Conservation (phyloP, 2,797 vertebrate genomes). For the Poecilia picta region DNA sequence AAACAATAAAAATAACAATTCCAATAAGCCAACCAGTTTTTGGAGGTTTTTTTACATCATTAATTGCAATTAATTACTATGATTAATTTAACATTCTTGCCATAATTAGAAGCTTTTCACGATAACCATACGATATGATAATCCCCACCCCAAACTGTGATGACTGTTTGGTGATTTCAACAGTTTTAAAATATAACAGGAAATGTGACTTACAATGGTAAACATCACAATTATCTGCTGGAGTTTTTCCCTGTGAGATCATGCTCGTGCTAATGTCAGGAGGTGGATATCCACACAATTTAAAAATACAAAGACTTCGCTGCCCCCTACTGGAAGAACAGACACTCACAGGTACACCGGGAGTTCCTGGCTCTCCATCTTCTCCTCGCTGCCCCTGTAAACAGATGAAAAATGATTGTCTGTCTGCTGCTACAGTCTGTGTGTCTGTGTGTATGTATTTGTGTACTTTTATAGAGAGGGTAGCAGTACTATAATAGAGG, state of each 20-base stretch:
- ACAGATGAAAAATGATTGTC: constrained; percentile 54
- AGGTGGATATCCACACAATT: neutral
- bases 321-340: constrained; percentile 61
- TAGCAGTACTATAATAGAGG: neutral
- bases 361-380: constrained; percentile 73
- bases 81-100: no score
- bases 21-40: neutral
- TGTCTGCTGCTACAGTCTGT: neutral
- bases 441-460: neutral
- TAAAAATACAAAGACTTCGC: constrained; percentile 17
- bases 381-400: constrained; percentile 78
- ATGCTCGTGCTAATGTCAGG: neutral
- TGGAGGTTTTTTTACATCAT: neutral
- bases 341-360: constrained; percentile 75
- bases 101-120: no score
- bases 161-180: neutral
- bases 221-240: neutral
- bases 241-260: neutral
- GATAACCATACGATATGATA: no score
- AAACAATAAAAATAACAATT: neutral
- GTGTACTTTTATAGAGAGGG: neutral
- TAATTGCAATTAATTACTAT: neutral
- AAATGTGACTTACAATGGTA: neutral
- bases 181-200: neutral
- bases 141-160: no score